phyloP scores from a whole-genome alignment of 2,113 vertebrate species.

The Sula dactylatra region DNA sequence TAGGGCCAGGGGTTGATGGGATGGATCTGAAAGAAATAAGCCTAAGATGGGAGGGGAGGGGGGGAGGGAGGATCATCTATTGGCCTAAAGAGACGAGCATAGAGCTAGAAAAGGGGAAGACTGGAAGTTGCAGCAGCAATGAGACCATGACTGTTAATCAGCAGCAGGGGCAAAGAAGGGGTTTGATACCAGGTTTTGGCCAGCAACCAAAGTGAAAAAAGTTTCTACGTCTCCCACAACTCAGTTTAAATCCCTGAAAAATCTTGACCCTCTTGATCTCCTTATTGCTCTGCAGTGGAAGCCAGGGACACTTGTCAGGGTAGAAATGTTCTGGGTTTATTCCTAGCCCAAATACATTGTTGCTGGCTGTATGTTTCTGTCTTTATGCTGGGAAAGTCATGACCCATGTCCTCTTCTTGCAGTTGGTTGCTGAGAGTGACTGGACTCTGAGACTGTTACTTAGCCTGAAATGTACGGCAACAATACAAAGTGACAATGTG shows the following conservation, averaged over 20 bases:
- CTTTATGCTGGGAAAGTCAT: neutral
- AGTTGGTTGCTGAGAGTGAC: neutral
- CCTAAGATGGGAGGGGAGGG: neutral
- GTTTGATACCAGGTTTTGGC: neutral
- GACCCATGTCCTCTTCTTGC: neutral
- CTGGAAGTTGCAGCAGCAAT: neutral
- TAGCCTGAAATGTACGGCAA: neutral
- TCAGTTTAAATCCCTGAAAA: neutral
- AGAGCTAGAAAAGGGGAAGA: neutral
- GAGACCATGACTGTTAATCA: neutral
- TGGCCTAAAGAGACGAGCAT: neutral
- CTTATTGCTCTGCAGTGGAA: neutral
- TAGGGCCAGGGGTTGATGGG: neutral
- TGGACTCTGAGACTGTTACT: neutral
- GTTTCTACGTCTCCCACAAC: neutral
- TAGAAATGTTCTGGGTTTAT: neutral
- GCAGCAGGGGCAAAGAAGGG: neutral
- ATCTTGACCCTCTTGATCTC: neutral
- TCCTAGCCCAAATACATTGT: neutral
- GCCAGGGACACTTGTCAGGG: neutral
- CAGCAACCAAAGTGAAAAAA: neutral
- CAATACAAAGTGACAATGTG: neutral
- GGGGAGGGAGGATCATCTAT: neutral
- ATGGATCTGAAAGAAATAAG: neutral
- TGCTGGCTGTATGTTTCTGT: neutral